A percentile compares a stretch with the other conserved stretches of the same genome.
phyloP scores from a whole-genome alignment of 2,797 vertebrate species.

The Danio tinwini region DNA sequence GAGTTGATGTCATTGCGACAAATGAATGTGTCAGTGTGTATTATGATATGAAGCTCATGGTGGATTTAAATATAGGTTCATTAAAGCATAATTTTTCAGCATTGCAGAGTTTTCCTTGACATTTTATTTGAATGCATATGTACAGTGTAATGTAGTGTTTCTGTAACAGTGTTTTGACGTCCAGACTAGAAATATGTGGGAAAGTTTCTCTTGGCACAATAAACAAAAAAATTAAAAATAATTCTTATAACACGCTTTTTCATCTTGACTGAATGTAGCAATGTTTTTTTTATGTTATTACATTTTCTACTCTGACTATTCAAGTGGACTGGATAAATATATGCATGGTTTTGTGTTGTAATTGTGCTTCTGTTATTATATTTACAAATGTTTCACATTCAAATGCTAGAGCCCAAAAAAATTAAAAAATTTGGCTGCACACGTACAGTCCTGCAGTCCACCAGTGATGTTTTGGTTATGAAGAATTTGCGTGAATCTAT shows the following conservation, averaged over 20 bases:
- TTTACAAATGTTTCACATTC: not conserved
- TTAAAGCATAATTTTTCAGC: not conserved
- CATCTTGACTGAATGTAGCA: not conserved
- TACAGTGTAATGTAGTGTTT: not conserved
- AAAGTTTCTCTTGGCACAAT: slow-evolving; percentile 10
- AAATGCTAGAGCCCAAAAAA: not conserved
- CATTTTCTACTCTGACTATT: not conserved
- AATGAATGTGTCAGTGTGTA: slow-evolving; percentile 1
- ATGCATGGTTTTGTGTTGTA: too few relatives aligned
- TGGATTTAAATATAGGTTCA: not conserved
- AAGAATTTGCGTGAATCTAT: too few relatives aligned
- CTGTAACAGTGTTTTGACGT: not conserved
- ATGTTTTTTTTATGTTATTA: not conserved
- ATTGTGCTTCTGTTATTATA: not conserved
- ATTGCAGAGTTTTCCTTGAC: not conserved
- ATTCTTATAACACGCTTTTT: not conserved
- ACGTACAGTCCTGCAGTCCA: too few relatives aligned
- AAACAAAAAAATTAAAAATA: not conserved
- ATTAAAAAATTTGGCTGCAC: too few relatives aligned
- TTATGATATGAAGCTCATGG: not conserved
- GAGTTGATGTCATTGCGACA: not conserved
- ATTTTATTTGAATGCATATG: not conserved
- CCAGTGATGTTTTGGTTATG: too few relatives aligned
- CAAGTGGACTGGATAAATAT: not conserved
- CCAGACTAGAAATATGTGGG: not conserved